Evolutionary conservation across 2,888 invertebrate genomes (phyloP).

Genomic region (Tiliacea aurago): DNA sequence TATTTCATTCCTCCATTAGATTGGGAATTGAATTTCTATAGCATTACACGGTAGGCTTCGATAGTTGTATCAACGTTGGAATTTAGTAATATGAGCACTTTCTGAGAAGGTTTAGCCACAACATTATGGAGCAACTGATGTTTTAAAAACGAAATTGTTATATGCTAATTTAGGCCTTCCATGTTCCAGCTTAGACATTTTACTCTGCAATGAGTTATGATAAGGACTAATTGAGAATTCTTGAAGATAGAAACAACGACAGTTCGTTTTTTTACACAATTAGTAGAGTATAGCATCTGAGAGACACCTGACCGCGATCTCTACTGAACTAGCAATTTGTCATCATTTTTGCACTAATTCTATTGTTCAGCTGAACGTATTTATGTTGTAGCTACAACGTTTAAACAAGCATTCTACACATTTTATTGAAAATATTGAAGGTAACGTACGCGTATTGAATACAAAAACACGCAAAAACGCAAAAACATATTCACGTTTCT

Average conservation of each 20-base stretch:
- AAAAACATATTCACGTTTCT: too few relatives aligned
- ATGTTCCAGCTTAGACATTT: neutral
- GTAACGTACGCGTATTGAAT: neutral
- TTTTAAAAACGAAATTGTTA: neutral
- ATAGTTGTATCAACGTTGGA: slow-evolving; percentile 20
- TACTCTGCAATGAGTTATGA: neutral
- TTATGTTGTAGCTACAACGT: neutral
- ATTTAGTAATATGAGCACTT: neutral
- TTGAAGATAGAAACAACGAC: neutral
- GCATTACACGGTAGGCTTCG: slow-evolving; percentile 27
- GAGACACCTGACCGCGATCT: slow-evolving; percentile 15
- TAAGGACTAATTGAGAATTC: neutral
- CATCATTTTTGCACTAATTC: slow-evolving; percentile 45
- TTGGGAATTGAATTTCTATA: slow-evolving; percentile 48
- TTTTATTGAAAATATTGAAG: slow-evolving; percentile 9
- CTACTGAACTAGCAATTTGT: slow-evolving; percentile 40
- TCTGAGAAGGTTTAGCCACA: neutral
- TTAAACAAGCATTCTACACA: neutral
- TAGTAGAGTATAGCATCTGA: slow-evolving; percentile 15
- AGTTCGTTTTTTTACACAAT: slow-evolving; percentile 24
- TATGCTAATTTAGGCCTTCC: neutral
- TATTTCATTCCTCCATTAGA: slow-evolving; percentile 38
- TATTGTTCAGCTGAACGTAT: slow-evolving; percentile 17
- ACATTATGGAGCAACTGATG: neutral
- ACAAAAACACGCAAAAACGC: too few relatives aligned